Evolutionary conservation across 2,797 vertebrate genomes (phyloP).

Genomic region (Chiloscyllium punctatum): DNA sequence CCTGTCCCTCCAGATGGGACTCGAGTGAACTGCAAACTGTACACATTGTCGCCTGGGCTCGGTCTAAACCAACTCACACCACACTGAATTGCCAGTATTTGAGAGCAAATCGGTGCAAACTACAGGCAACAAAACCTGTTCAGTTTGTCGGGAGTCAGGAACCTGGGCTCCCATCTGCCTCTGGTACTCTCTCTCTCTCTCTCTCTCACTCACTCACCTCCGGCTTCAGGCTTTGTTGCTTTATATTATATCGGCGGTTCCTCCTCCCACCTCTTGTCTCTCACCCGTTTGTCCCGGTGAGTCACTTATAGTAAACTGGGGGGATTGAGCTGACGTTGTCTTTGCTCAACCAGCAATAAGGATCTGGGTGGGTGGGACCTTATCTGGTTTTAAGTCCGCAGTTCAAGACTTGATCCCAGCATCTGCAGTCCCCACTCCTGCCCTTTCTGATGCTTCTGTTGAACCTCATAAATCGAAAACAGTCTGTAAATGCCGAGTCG

Average conservation of each 20-base stretch:
- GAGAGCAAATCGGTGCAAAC: background rate
- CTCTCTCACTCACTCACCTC: background rate
- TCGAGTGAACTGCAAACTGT: background rate
- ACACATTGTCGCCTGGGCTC: background rate
- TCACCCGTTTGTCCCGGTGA: background rate
- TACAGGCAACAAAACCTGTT: no score
- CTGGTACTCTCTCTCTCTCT: background rate
- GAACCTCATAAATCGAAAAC: background rate
- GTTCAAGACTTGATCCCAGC: background rate
- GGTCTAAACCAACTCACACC: background rate
- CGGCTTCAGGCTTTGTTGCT: background rate
- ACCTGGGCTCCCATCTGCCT: background rate
- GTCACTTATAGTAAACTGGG: no score
- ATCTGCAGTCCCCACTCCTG: no score
- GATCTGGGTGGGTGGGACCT: background rate
- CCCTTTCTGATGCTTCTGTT: background rate
- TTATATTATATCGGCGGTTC: background rate
- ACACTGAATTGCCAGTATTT: background rate
- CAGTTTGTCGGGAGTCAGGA: no score
- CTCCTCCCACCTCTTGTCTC: background rate
- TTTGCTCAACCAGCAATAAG: no score
- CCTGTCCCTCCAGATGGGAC: background rate
- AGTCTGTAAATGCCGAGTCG: background rate
- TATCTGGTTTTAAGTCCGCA: conserved; percentile 1
- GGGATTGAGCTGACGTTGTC: background rate